Percentiles rank a stretch among this genome's conserved stretches.
phyloP scores from a whole-genome alignment of 2,888 invertebrate species.

The Zaprionus lineosus region DNA sequence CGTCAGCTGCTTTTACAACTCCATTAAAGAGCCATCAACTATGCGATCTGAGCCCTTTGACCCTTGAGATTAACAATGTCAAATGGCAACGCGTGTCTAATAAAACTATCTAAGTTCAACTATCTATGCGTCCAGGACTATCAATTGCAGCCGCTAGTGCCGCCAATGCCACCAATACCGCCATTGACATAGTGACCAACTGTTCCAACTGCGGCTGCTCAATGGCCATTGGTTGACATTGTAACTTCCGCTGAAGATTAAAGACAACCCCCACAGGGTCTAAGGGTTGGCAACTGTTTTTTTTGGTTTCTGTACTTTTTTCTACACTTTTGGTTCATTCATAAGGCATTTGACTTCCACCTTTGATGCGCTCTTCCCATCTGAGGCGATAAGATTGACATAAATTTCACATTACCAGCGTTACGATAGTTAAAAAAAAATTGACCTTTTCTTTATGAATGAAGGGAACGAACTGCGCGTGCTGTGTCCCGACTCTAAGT shows the following conservation, averaged over 20 bases:
- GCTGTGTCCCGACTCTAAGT: slow-evolving; percentile 17
- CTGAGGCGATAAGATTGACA: slow-evolving; percentile 72
- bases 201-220: slow-evolving; percentile 47
- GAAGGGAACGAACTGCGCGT: slow-evolving; percentile 50
- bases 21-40: slow-evolving; percentile 65
- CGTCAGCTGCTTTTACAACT: slow-evolving; percentile 66
- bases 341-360: slow-evolving; percentile 53
- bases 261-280: slow-evolving; percentile 2
- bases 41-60: slow-evolving; percentile 34
- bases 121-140: slow-evolving; percentile 41
- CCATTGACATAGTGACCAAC: too few species aligned
- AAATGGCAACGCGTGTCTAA: slow-evolving; percentile 69
- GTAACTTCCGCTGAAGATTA: slow-evolving; percentile 49
- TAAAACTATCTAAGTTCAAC: slow-evolving; percentile 60
- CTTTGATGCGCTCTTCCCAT: slow-evolving; percentile 45
- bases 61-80: slow-evolving; percentile 36
- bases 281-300: slow-evolving; percentile 3
- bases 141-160: slow-evolving; percentile 56
- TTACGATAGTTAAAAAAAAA: slow-evolving; percentile 41
- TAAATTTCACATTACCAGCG: slow-evolving; percentile 70
- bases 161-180: slow-evolving; percentile 71
- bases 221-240: slow-evolving; percentile 50
- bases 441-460: slow-evolving; percentile 58
- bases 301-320: too few species aligned
- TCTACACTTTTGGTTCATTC: too few species aligned